Conservation (phyloP, 2,113 vertebrate species). For the Chaetops frenatus region DNA sequence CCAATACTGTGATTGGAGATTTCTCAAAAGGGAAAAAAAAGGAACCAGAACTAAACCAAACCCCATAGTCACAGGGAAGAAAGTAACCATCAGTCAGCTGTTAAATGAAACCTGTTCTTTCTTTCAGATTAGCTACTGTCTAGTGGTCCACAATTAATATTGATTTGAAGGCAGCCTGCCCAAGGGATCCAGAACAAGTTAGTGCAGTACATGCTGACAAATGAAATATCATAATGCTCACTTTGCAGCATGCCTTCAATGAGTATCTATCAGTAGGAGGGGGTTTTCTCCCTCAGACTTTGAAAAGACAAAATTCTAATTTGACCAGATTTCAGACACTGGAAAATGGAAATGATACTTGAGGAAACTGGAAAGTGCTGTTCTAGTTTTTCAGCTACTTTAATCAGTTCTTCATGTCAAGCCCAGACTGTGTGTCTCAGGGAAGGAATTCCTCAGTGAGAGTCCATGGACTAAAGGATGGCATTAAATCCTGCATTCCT, state of each 20-base stretch:
- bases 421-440: not conserved
- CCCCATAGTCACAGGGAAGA: not conserved
- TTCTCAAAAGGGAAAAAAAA: not conserved
- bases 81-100: not conserved
- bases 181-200: slow-evolving; percentile 33
- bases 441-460: not conserved
- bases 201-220: slow-evolving; percentile 9
- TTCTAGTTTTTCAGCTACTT: not conserved
- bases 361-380: slow-evolving; percentile 7
- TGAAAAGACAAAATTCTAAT: not conserved
- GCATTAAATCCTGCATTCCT: not conserved
- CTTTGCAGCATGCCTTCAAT: not conserved
- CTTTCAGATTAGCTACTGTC: slow-evolving; percentile 45
- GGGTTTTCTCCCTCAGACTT: not conserved
- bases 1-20: not conserved
- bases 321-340: not conserved
- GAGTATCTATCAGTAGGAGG: not conserved
- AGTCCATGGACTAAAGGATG: not conserved
- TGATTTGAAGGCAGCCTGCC: slow-evolving; percentile 33
- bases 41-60: not conserved
- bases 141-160: slow-evolving; percentile 47
- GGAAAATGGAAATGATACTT: not conserved
- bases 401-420: slow-evolving; percentile 9
- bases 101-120: slow-evolving; percentile 33
- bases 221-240: not conserved